Evolutionary conservation across 2,113 vertebrate species (phyloP), one percentile per base, ranked within the genome.

Genomic region (Colinus virginianus): DNA sequence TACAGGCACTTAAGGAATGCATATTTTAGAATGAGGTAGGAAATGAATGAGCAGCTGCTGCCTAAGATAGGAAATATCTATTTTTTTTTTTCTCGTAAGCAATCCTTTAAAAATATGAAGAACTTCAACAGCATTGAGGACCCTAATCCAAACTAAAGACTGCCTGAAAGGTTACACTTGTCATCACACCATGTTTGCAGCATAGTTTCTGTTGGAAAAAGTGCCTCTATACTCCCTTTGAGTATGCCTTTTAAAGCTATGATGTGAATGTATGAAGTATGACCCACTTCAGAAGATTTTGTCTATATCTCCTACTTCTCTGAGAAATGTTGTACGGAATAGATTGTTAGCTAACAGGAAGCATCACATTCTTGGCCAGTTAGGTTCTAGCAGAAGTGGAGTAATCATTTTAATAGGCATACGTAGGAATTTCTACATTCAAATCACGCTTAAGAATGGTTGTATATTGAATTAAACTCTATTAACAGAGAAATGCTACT

Each of bases 201-300:
- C 80, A 88, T 34, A 81, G 10, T 42, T 90, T 91, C 86, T 90
- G 86, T 86, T 86, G 69, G 32, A 93, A 55, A 8, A 34, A 75
- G 16, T 68, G 36, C 63, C 83, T 84, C 34, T 84, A 46, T 36
- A 74, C 69, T 96, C 72, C 84, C 77, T 88, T 92, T 51, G 81
- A 2, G 4, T 51, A 71, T 75, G 93, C 66, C 56, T 74, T 48
- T 22, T 11, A 93, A 90, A 74, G 36, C 77, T 70, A 13, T 71
- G 74, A 49, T 74, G 42, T 66, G 59, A 36, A 69, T 79, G 43
- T 12, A 78, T 58, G 68, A 79, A 82, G 32, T 9, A 32, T 90
- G 82, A 91, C 19, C 91, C 66, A 78, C 42, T 21, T 87, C 67
- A 90, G 67, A 83, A 92, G 88, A 90, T 16, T 66, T 32, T 70